Evolutionary conservation across 2,888 invertebrate genomes (phyloP), one percentile per base, ranked within the genome.

Genomic region (Synanthedon tipuliformis): DNA sequence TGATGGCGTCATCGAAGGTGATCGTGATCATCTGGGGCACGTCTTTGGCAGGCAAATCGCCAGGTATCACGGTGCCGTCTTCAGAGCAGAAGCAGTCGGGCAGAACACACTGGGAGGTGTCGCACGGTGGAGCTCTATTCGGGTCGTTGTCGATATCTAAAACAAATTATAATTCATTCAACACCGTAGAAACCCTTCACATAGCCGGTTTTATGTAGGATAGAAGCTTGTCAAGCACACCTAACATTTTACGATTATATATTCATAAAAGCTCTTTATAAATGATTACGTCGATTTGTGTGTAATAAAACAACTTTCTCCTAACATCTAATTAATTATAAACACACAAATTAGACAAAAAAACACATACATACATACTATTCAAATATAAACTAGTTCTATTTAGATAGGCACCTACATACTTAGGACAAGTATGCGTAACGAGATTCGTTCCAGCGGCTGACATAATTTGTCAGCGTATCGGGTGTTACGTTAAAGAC

Each of bases 21-120:
- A 97, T 94, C 55, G 95, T 96, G 71, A 97, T 93, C 96, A 96
- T 96, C 88, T 96, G 96, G 4, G 96, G 96, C 0, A 96, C 95
- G 69, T 95, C 95, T 81, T 92, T 94, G 57, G 92, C 77, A 12
- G 94, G 95, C 51, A 95, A 83, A 71, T 95, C 95, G 12, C 95
- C 95, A 57, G 96, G 96, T 63, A 95, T 93, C 49, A 90, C 89
- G 41, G 96, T 96, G 59, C 96, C 96, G 71, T 96, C 96, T 77
- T 96, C 95, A 10, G 96, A 96, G 73, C 96, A 97, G 92, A 96
- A 96, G 77, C 97, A 97, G 77, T 96, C 96, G 41, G 96, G 97
- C 59, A 96, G 88, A 40, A 92, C 92, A 74, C 96, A 97, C 57
- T 95, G 95, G 10, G 91, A 81, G 0, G 94, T 91, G 75, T 96